Evolutionary conservation across 1,140 invertebrate genomes (phyloP), one percentile per base, ranked within the genome.

Genomic region (Bombyx mandarina): DNA sequence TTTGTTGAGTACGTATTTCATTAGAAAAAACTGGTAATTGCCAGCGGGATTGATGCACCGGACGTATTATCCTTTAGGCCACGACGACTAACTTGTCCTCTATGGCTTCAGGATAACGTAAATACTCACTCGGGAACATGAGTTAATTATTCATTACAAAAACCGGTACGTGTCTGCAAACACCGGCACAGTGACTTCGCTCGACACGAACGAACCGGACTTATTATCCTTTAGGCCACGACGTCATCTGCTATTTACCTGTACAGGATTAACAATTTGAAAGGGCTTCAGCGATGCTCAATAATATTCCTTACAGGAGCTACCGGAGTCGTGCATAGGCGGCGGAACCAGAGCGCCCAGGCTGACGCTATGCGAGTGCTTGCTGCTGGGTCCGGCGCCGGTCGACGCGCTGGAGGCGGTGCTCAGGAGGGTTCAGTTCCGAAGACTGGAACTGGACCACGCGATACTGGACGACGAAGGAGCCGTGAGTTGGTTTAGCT

Each of bases 381-480:
- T 63, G 10, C 71, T 86, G 42, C 60, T 74, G 8, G 82, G 81
- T 22, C 57, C 71, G 9, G 69, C 77, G 52, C 74, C 86, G 3
- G 77, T 64, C 26, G 86, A 88, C 63, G 79, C 85, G 4, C 61
- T 88, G 9, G 86, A 88, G 57, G 71, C 83, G 1, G 54, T 88
- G 8, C 66, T 88, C 2, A 59, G 75, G 43, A 75, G 71, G 60
- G 82, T 84, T 43, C 93, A 93, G 77, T 94, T 95, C 82, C 79
- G 91, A 59, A 88, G 89, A 64, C 71, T 95, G 47, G 91, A 94
- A 84, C 78, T 95, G 46, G 91, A 94, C 79, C 88, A 89, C 52
- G 90, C 90, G 49, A 88, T 88, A 63, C 88, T 94, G n/a, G 91
- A 93, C 72, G 93, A 94, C 73, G 93, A 94, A 83, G 92, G 81